Conservation (phyloP, 2,797 vertebrate genomes). For the Notolepis coatsorum region DNA sequence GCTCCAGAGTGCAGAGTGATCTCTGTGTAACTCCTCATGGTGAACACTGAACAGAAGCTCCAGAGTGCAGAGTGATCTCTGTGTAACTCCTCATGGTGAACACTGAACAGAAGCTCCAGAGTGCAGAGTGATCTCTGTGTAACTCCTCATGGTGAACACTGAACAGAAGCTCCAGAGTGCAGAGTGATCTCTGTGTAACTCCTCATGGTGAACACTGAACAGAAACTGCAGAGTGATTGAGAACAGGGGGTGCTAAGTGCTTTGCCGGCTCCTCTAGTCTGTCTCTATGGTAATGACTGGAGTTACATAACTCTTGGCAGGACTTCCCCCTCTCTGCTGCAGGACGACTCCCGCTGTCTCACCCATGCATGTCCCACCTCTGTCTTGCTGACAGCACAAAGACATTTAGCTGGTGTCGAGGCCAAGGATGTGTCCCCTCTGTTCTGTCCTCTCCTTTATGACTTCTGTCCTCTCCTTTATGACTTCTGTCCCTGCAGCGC, state of each 20-base stretch:
- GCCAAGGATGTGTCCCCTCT: slow-evolving; percentile 31
- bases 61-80: too few relatives aligned
- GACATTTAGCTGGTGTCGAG: slow-evolving; percentile 15
- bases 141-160: too few relatives aligned
- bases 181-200: too few relatives aligned
- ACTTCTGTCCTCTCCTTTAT: slow-evolving; percentile 30
- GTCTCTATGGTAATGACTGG: slow-evolving; percentile 54
- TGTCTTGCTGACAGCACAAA: slow-evolving; percentile 22
- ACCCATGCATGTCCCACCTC: slow-evolving; percentile 12
- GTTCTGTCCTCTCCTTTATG: background rate
- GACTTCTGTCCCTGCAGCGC: too few relatives aligned
- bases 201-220: too few relatives aligned
- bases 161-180: too few relatives aligned
- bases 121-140: too few relatives aligned
- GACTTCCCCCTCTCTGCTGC: slow-evolving; percentile 38
- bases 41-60: too few relatives aligned
- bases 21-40: too few relatives aligned
- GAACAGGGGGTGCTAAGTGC: slow-evolving; percentile 36
- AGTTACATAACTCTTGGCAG: slow-evolving; percentile 52
- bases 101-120: too few relatives aligned
- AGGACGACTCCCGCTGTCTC: slow-evolving; percentile 17
- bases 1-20: too few relatives aligned
- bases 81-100: too few relatives aligned
- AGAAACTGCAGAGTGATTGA: slow-evolving; percentile 38
- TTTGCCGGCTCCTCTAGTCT: slow-evolving; percentile 26